phyloP scores from a whole-genome alignment of 2,797 vertebrate species.

The Microchirus variegatus region DNA sequence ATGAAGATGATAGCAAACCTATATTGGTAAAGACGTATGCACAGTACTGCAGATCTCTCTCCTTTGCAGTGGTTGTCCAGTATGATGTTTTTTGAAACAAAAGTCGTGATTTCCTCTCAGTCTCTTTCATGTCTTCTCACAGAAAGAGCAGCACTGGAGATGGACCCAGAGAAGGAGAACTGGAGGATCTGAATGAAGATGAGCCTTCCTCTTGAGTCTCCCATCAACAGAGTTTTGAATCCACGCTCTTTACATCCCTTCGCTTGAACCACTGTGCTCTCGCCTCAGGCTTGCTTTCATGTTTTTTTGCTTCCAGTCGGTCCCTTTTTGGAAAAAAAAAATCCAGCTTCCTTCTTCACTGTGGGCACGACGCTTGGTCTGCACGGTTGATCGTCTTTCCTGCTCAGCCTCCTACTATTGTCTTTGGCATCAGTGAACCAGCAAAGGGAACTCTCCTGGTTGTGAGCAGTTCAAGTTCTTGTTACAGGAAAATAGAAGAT shows the following conservation, averaged over 20 bases:
- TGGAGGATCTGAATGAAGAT: conserved; percentile 91
- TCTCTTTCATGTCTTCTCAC: conserved; percentile 11
- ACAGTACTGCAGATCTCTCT: background rate
- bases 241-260: conserved; percentile 4
- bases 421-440: conserved; percentile 11
- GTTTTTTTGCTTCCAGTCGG: conserved; percentile 25
- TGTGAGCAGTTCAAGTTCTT: background rate
- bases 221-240: background rate
- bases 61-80: background rate
- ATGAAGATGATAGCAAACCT: too few species aligned
- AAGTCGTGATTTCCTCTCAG: conserved; percentile 2
- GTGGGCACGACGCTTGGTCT: conserved; percentile 1
- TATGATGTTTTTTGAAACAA: background rate
- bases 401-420: conserved; percentile 1
- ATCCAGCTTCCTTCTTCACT: background rate
- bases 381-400: background rate
- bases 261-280: conserved; percentile 15
- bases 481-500: background rate
- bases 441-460: background rate
- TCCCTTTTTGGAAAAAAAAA: background rate
- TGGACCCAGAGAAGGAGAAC: conserved; percentile 85
- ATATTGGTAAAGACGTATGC: too few species aligned
- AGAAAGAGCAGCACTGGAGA: conserved; percentile 92
- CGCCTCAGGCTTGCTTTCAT: background rate
- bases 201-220: conserved; percentile 86